Evolutionary conservation across 53 echinoderm and acorn worm genomes (phyloP).

Genomic region (Zoroaster sp.): DNA sequence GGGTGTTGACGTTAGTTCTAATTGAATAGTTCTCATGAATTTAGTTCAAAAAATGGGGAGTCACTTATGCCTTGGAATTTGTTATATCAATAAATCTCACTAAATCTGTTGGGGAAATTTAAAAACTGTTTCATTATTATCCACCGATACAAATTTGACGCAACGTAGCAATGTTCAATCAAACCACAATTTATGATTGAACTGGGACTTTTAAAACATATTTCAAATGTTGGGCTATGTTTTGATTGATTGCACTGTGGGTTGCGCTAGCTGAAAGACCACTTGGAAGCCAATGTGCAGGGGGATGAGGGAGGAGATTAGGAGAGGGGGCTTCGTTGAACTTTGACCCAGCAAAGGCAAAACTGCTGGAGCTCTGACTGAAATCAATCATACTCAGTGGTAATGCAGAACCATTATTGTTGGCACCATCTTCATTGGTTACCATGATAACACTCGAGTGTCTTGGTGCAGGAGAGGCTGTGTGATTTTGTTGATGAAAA

Average conservation of each 20-base stretch:
- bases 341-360: slow-evolving; percentile 96
- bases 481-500: background rate
- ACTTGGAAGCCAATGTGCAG: slow-evolving; percentile 65
- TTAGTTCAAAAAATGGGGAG: no score
- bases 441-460: background rate
- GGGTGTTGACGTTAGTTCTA: no score
- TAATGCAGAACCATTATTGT: background rate
- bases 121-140: no score
- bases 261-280: background rate
- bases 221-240: slow-evolving; percentile 49
- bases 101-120: no score
- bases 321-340: slow-evolving; percentile 92
- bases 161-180: background rate
- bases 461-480: background rate
- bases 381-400: background rate
- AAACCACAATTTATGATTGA: slow-evolving; percentile 3
- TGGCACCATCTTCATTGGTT: background rate
- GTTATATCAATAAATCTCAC: no score
- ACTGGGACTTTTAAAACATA: slow-evolving; percentile 56
- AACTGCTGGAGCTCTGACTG: background rate
- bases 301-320: slow-evolving; percentile 79
- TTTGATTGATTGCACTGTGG: slow-evolving; percentile 45
- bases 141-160: background rate
- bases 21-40: no score
- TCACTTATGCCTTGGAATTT: no score